Evolutionary conservation across 1,140 invertebrate species (phyloP), one percentile per base, ranked within the genome.

Genomic region (Pemphigus obesinymphae): DNA sequence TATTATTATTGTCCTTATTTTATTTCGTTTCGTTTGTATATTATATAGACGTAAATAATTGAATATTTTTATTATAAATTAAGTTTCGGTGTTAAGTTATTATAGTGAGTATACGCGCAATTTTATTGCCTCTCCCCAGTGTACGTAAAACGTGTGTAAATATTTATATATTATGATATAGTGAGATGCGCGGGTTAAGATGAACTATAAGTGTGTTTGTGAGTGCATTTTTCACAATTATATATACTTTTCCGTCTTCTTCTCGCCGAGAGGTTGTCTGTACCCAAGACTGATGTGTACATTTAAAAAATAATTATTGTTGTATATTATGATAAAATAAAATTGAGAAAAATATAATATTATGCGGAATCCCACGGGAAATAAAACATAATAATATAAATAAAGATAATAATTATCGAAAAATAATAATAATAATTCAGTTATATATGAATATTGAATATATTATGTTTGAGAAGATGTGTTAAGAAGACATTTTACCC

Each of bases 251-350:
- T 58, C 10, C 5, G 1, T 43, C 37, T 40, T 66, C 20, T 37
- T 37, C 20, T 68, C 66, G 66, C 43, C 37, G 26, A 43, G 37
- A n/a, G 29, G 20, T 31, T 76, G 31, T 78, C 53, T 78, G 50
- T 58, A 58, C 50, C n/a, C 75, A 78, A 78, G 75, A 78, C 75
- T 78, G 53, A 78, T 55, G 75, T 78, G 75, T 58, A 78, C 53
- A 78, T 78, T 23, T 53, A 17, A 5, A 40, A 40, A 75, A 75
- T 31, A 31, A 75, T 53, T 23, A 53, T 34, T 75, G 34, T 75
- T 53, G 20, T 75, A 53, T 29, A 53, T n/a, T n/a, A n/a, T n/a
- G n/a, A n/a, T n/a, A n/a, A n/a, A n/a, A 53, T n/a, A 75, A 34
- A 61, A 53, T 23, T 15, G 53, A 50, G 48, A 75, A 50, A 8